Percentiles rank a stretch among this genome's conserved stretches.
These are phyloP conservation scores for Metopia argyrocephala DNA, from an alignment of 2,888 invertebrate species.

Conservation along the genomic window DNA sequence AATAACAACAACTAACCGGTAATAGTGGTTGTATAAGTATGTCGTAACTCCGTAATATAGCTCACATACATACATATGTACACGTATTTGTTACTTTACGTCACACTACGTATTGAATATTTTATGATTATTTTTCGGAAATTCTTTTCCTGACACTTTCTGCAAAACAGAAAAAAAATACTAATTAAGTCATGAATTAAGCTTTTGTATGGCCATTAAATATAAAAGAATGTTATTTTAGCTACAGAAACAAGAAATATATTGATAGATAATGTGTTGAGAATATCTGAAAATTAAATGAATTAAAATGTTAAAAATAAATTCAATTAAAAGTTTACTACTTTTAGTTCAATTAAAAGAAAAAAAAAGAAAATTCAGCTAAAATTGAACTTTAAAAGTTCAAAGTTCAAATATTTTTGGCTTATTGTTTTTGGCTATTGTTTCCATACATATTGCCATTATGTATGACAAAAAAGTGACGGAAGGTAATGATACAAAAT, in stretches of 20 bases:
- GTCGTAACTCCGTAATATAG: not conserved
- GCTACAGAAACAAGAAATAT: not conserved
- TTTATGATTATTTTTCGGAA: slow-evolving; percentile 1
- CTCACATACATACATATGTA: not conserved
- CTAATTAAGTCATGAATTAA: not conserved
- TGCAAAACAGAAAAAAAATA: not conserved
- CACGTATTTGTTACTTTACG: slow-evolving; percentile 54
- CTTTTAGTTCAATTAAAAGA: not conserved
- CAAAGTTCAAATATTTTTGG: no score
- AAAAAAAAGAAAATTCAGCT: not conserved
- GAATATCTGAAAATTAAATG: not conserved
- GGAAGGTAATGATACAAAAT: no score
- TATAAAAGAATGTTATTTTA: not conserved
- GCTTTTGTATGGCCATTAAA: not conserved
- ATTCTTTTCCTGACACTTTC: not conserved
- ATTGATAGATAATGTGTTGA: not conserved
- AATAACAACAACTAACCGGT: not conserved
- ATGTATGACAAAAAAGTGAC: no score
- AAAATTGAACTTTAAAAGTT: not conserved
- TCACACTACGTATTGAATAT: slow-evolving; percentile 48
- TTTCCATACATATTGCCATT: no score
- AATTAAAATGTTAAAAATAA: slow-evolving; percentile 2
- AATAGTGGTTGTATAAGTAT: not conserved
- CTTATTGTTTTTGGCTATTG: no score
- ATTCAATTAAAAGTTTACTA: not conserved